These are phyloP conservation scores for Aleiodes sp. DNA, from an alignment of 1,140 invertebrate genomes.

Conservation along the genomic window DNA sequence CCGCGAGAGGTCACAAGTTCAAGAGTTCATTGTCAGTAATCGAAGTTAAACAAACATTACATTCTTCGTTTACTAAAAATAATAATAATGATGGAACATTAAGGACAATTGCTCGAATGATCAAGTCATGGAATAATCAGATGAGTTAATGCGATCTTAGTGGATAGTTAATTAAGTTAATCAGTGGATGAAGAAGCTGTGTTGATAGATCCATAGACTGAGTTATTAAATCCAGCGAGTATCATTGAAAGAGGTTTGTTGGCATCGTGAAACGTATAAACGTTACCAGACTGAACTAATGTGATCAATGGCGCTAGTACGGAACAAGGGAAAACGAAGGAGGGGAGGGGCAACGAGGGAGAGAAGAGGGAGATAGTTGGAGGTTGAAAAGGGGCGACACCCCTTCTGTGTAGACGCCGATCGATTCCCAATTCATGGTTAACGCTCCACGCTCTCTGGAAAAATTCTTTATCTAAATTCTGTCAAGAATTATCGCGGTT, in stretches of 20 bases:
- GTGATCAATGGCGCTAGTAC: slow-evolving; percentile 33
- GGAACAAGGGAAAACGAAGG: slow-evolving; percentile 11
- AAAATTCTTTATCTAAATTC: too few relatives aligned
- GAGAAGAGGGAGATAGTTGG: slow-evolving; percentile 31
- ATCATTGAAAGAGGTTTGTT: neutral
- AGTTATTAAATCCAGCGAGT: neutral
- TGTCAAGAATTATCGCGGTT: too few relatives aligned
- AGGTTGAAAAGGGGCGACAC: slow-evolving; percentile 38
- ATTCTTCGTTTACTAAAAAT: slow-evolving; percentile 8
- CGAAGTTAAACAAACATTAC: neutral
- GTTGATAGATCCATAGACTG: too few relatives aligned
- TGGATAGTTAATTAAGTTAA: neutral
- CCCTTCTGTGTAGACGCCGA: slow-evolving; percentile 49
- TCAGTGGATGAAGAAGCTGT: neutral
- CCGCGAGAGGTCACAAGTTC: slow-evolving; percentile 47
- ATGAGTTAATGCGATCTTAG: too few relatives aligned
- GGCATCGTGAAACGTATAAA: slow-evolving; percentile 26
- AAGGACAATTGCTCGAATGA: neutral
- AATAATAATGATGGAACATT: neutral
- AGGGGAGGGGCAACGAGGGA: slow-evolving; percentile 33
- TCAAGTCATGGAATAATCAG: too few relatives aligned
- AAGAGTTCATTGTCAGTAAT: slow-evolving; percentile 50
- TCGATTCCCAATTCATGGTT: slow-evolving; percentile 53
- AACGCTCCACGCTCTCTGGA: slow-evolving; percentile 2
- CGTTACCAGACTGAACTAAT: slow-evolving; percentile 40